phyloP scores from a whole-genome alignment of 2,113 vertebrate genomes.

The Takifugu flavidus region DNA sequence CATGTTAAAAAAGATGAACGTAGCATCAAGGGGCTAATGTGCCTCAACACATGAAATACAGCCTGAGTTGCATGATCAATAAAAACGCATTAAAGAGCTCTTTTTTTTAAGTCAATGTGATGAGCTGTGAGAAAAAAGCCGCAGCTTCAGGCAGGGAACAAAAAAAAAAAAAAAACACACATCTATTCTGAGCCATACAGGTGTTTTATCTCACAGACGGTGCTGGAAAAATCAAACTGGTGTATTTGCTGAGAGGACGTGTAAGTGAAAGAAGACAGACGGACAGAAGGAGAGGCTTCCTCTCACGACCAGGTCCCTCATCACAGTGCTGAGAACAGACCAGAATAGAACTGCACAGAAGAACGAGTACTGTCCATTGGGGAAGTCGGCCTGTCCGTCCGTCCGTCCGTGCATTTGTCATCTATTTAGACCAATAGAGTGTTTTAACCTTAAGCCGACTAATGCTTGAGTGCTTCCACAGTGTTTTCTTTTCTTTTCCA shows the following conservation, averaged over 20 bases:
- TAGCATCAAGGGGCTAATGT: too few relatives aligned
- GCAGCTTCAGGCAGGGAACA: constrained; percentile 17
- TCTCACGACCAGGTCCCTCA: constrained; percentile 16
- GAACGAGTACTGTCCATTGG: too few relatives aligned
- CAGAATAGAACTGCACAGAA: constrained; percentile 14
- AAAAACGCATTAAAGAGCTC: too few relatives aligned
- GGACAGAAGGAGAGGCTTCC: neutral
- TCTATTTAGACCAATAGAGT: too few relatives aligned
- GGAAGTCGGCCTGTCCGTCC: too few relatives aligned
- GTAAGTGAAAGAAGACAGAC: constrained; percentile 18
- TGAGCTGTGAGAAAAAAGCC: constrained; percentile 18
- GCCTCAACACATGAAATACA: too few relatives aligned
- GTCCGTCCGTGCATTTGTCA: too few relatives aligned
- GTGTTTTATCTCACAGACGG: constrained; percentile 1
- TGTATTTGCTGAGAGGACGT: constrained; percentile 22
- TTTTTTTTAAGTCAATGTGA: neutral
- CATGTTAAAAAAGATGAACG: too few relatives aligned
- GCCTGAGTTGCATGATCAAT: too few relatives aligned
- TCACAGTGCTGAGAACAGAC: constrained; percentile 3
- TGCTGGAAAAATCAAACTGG: constrained; percentile 28
- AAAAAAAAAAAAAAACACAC: neutral
- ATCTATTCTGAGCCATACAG: constrained; percentile 11
- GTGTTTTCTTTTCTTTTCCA: too few relatives aligned
- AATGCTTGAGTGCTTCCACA: too few relatives aligned
- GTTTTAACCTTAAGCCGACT: too few relatives aligned